Evolutionary conservation across 2,888 invertebrate species (phyloP).

Genomic region (Thereva unica): DNA sequence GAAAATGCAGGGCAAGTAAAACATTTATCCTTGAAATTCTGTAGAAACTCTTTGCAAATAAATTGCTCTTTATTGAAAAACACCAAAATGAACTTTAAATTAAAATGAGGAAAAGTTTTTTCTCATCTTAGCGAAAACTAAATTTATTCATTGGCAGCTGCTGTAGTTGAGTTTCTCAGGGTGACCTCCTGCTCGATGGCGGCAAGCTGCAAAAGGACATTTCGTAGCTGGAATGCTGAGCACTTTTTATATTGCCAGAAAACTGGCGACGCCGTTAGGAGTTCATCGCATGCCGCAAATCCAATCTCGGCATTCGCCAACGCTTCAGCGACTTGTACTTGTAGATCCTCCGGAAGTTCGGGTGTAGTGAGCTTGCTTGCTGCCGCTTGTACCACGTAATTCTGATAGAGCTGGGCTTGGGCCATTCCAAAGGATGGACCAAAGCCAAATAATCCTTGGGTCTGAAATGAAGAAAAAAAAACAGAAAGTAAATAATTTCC

Average conservation of each 20-base stretch:
- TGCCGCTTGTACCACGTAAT: conserved; percentile 23
- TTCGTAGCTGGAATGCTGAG: conserved; percentile 19
- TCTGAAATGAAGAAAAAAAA: neutral
- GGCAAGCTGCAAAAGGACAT: conserved; percentile 15
- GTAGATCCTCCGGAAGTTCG: conserved; percentile 24
- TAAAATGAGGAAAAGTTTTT: too few species aligned
- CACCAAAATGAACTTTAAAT: too few species aligned
- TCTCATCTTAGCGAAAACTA: neutral
- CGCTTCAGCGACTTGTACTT: conserved; percentile 8
- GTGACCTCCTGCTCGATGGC: conserved; percentile 25
- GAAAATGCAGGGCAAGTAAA: too few species aligned
- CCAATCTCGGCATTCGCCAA: conserved; percentile 21
- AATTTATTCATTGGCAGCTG: conserved; percentile 7
- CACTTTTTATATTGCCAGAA: conserved; percentile 26
- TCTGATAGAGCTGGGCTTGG: conserved; percentile 17
- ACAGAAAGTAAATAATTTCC: neutral
- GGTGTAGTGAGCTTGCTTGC: conserved; percentile 18
- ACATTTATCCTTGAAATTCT: too few species aligned
- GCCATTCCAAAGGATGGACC: conserved; percentile 8
- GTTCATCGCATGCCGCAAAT: conserved; percentile 26
- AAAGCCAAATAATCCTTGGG: conserved; percentile 18
- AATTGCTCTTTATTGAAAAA: too few species aligned
- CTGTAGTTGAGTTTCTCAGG: conserved; percentile 12
- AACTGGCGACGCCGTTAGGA: conserved; percentile 8
- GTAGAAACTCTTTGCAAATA: too few species aligned